Evolutionary conservation across 2,113 vertebrate genomes (phyloP).

Genomic region (Amazona guildingii): DNA sequence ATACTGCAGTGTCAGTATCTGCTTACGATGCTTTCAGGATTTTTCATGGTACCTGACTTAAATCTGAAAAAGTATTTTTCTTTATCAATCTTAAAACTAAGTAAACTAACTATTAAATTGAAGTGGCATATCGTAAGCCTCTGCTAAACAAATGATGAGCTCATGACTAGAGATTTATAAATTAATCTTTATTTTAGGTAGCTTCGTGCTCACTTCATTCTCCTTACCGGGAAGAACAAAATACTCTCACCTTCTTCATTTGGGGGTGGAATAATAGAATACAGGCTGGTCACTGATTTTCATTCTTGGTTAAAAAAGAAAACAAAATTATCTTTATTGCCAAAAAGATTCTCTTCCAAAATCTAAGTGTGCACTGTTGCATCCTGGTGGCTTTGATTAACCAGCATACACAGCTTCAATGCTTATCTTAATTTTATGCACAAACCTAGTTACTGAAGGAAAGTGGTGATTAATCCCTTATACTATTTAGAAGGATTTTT

Average conservation of each 20-base stretch:
- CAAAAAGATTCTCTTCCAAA: not conserved
- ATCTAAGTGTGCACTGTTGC: fast-evolving
- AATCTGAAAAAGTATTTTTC: slow-evolving; percentile 11
- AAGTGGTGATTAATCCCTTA: not conserved
- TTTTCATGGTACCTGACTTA: not conserved
- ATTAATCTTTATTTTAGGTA: not conserved
- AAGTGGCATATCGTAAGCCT: slow-evolving; percentile 2
- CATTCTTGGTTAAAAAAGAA: not conserved
- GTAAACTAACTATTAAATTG: not conserved
- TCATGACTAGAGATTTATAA: not conserved
- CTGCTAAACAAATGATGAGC: slow-evolving; percentile 11
- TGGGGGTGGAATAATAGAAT: not conserved
- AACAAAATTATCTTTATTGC: not conserved
- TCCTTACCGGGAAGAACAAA: not conserved
- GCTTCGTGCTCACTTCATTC: not conserved
- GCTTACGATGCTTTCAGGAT: not conserved
- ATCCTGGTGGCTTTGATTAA: not conserved
- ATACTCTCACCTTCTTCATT: not conserved
- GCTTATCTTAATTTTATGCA: not conserved
- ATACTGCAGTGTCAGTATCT: not conserved
- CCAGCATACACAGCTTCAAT: not conserved
- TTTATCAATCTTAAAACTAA: slow-evolving; percentile 33
- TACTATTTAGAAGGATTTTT: not conserved
- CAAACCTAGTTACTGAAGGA: not conserved
- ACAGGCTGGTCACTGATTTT: not conserved